Percentiles rank a stretch among this genome's conserved stretches.
phyloP scores from a whole-genome alignment of 2,888 invertebrate genomes.

The Minunthozetes semirufus region DNA sequence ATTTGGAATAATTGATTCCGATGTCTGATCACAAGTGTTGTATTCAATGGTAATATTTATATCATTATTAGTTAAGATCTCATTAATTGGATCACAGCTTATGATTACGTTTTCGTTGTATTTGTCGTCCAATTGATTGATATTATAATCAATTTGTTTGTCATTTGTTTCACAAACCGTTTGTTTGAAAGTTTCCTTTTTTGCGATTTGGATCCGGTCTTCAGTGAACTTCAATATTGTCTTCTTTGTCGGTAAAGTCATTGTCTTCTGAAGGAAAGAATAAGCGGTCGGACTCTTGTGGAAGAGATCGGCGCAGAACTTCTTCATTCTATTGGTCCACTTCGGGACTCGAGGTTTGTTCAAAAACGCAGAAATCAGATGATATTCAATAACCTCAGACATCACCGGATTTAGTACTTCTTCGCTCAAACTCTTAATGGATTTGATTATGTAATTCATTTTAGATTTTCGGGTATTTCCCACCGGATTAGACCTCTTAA shows the following conservation, averaged over 20 bases:
- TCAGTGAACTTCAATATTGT: constrained; percentile 10
- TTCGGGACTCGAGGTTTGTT: not conserved
- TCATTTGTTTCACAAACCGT: not conserved
- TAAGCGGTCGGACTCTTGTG: constrained; percentile 24
- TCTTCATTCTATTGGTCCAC: constrained; percentile 11
- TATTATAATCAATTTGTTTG: not conserved
- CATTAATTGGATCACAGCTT: not conserved
- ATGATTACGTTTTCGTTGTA: not conserved
- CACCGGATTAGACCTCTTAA: not conserved
- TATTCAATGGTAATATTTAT: not conserved
- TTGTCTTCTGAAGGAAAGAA: constrained; percentile 9
- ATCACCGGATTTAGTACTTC: not conserved
- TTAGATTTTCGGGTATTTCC: constrained; percentile 10
- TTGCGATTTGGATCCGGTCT: not conserved
- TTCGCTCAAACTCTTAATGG: not conserved
- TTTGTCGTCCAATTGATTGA: not conserved
- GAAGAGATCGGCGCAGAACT: constrained; percentile 14
- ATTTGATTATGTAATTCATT: not conserved
- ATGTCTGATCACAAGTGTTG: not conserved
- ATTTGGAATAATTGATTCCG: not conserved
- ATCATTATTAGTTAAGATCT: not conserved
- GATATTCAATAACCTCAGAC: not conserved
- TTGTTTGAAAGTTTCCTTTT: not conserved
- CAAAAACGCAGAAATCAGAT: not conserved
- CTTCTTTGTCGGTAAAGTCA: constrained; percentile 16